Evolutionary conservation across 2,888 invertebrate genomes (phyloP).

Genomic region (Chymomyza amoena): DNA sequence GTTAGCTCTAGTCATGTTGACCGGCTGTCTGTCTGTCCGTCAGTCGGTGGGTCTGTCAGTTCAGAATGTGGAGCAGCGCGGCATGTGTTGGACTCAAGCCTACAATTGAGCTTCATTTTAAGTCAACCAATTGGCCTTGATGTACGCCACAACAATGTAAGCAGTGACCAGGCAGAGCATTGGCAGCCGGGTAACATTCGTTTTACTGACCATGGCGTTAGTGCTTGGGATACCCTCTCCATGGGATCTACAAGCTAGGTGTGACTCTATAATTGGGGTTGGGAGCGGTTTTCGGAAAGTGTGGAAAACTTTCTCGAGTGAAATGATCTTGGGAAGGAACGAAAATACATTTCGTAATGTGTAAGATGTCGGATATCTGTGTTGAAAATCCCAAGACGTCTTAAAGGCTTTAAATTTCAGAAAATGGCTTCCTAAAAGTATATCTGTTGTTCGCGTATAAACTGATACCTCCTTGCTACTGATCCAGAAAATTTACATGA

Average conservation of each 20-base stretch:
- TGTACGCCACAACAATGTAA: slow-evolving; percentile 21
- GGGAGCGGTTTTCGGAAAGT: neutral
- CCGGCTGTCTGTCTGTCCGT: neutral
- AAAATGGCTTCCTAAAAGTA: no score
- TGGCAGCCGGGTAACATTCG: slow-evolving; percentile 5
- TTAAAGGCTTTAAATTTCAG: no score
- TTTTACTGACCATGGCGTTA: slow-evolving; percentile 51
- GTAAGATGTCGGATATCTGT: no score
- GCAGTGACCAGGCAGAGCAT: slow-evolving; percentile 21
- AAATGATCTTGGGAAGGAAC: no score
- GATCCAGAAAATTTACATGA: no score
- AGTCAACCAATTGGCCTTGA: slow-evolving; percentile 49
- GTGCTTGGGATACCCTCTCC: slow-evolving; percentile 43
- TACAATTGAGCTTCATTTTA: slow-evolving; percentile 26
- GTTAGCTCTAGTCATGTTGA: neutral
- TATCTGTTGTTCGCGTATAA: no score
- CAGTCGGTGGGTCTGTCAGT: slow-evolving; percentile 14
- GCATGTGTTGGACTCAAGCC: slow-evolving; percentile 8
- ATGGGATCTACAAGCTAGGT: neutral
- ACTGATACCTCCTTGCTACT: no score
- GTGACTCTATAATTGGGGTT: neutral
- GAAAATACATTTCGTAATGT: no score
- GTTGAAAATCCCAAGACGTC: no score
- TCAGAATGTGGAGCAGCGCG: slow-evolving; percentile 60
- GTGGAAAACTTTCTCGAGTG: no score